Conservation (phyloP, 2,113 vertebrate species). For the Mandrillus leucophaeus region DNA sequence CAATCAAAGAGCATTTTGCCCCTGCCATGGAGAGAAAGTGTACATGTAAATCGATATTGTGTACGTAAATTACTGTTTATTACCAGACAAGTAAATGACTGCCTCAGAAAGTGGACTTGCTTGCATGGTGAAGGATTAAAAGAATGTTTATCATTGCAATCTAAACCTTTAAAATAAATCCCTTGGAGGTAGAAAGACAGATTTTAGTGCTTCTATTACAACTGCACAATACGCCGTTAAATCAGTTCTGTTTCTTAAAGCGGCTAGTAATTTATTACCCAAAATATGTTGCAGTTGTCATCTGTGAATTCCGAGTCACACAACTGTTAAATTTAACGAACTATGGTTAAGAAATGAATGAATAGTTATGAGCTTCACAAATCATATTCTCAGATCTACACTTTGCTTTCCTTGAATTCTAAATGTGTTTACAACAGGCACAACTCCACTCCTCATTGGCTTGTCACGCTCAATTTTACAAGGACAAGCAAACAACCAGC, state of each 20-base stretch:
- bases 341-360: slow-evolving; percentile 72
- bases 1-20: slow-evolving; percentile 67
- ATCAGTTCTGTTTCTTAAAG: slow-evolving; percentile 79
- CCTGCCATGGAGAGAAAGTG: slow-evolving; percentile 65
- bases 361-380: slow-evolving; percentile 66
- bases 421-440: slow-evolving; percentile 62
- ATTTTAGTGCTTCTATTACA: slow-evolving; percentile 77
- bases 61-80: slow-evolving; percentile 83
- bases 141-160: slow-evolving; percentile 78
- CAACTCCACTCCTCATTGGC: slow-evolving; percentile 65
- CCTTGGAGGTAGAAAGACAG: slow-evolving; percentile 78
- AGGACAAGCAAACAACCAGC: slow-evolving; percentile 62
- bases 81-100: slow-evolving; percentile 76
- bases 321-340: slow-evolving; percentile 79
- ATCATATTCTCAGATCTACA: slow-evolving; percentile 69
- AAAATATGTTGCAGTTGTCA: slow-evolving; percentile 70
- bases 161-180: slow-evolving; percentile 77
- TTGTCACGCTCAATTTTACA: slow-evolving; percentile 68
- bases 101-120: slow-evolving; percentile 66
- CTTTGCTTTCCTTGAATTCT: slow-evolving; percentile 61
- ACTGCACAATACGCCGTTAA: slow-evolving; percentile 72
- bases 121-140: slow-evolving; percentile 77
- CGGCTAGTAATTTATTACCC: slow-evolving; percentile 80
- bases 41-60: slow-evolving; percentile 68
- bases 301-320: slow-evolving; percentile 64